Percentiles rank a stretch among this genome's conserved stretches.
Evolutionary conservation across 2,113 vertebrate genomes (phyloP).

Genomic region (Uria aalge): DNA sequence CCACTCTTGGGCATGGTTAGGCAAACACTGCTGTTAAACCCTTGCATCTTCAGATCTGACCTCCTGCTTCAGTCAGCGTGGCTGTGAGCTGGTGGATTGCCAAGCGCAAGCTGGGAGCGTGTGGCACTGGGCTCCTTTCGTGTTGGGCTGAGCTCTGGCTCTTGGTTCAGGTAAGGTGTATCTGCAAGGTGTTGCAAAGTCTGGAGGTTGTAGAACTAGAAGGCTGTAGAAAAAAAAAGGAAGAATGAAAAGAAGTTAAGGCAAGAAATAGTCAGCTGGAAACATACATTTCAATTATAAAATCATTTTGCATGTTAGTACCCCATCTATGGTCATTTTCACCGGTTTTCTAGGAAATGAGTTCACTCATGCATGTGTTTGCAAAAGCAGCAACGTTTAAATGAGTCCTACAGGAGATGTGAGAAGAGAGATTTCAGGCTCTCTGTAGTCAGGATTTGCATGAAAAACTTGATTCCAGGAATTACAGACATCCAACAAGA

Average conservation of each 20-base stretch:
- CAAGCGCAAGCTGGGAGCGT: background rate
- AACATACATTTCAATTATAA: background rate
- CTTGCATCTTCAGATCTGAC: background rate
- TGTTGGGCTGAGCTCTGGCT: background rate
- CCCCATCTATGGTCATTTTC: background rate
- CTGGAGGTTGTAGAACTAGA: background rate
- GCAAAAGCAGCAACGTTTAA: background rate
- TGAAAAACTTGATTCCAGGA: slow-evolving; percentile 7
- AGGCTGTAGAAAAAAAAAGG: background rate
- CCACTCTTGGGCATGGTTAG: background rate
- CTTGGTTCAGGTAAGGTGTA: background rate
- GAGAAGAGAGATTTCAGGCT: background rate
- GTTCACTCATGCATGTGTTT: background rate
- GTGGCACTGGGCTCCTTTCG: background rate
- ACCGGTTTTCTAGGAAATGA: background rate
- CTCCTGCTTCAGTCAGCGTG: background rate
- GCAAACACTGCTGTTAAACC: background rate
- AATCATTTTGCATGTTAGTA: background rate
- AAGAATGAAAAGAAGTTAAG: background rate
- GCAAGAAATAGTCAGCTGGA: background rate
- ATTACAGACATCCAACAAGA: background rate
- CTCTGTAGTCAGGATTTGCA: background rate
- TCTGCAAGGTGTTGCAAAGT: background rate
- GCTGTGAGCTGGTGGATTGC: background rate
- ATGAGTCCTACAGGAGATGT: background rate